These are phyloP conservation scores for Polyommatus iphigenia DNA, from an alignment of 2,888 invertebrate genomes.

Conservation along the genomic window DNA sequence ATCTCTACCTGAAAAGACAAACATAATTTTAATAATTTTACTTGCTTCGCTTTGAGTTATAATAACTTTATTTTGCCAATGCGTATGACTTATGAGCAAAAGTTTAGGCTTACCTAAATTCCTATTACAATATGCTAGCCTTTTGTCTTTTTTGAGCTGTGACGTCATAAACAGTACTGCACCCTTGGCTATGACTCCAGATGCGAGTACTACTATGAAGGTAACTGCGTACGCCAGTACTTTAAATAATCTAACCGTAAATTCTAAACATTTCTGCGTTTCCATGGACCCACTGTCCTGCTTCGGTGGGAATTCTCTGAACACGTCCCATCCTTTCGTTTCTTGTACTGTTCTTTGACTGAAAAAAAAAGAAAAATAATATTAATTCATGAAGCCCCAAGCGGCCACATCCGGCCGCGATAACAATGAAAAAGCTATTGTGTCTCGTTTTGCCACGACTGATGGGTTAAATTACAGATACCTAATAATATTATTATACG, in stretches of 20 bases:
- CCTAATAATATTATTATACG: too few relatives aligned
- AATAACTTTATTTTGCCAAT: not conserved
- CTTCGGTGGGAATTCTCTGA: conserved; percentile 94
- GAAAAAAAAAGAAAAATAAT: conserved; percentile 53
- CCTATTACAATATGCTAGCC: conserved; percentile 90
- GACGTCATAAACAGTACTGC: conserved; percentile 95
- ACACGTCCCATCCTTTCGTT: conserved; percentile 98
- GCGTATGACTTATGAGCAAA: not conserved
- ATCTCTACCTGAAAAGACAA: conserved; percentile 85
- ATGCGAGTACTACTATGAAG: conserved; percentile 90
- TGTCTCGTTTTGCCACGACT: too few relatives aligned
- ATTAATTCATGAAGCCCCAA: too few relatives aligned
- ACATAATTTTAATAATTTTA: not conserved
- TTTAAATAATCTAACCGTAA: conserved; percentile 91
- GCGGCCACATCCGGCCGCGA: too few relatives aligned
- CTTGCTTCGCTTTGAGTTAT: not conserved
- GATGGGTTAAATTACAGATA: too few relatives aligned
- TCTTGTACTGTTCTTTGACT: conserved; percentile 91
- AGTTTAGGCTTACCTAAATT: conserved; percentile 83
- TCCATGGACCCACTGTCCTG: conserved; percentile 94
- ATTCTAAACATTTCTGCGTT: conserved; percentile 91
- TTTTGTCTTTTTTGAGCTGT: conserved; percentile 88
- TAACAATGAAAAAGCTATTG: too few relatives aligned
- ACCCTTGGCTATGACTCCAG: conserved; percentile 93
- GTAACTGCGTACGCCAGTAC: conserved; percentile 91